A percentile compares a stretch with the other conserved stretches of the same genome.
phyloP scores from a whole-genome alignment of 2,888 invertebrate genomes.

The Opisthograptis luteolata region DNA sequence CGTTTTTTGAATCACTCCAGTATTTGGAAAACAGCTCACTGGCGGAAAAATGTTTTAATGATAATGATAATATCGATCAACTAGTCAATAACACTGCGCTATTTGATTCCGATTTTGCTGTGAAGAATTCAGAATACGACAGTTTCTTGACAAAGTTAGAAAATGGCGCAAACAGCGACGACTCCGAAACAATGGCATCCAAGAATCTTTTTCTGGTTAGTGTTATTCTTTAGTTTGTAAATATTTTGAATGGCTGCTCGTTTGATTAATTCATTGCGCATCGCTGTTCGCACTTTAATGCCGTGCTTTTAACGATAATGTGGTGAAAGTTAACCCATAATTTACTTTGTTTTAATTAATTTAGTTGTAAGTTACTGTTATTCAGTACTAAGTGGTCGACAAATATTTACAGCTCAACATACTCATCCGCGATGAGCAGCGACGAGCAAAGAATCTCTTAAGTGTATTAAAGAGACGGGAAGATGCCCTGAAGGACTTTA shows the following conservation, averaged over 20 bases:
- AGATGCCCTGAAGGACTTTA: conserved; percentile 77
- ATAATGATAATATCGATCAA: conserved; percentile 55
- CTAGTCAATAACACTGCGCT: conserved; percentile 49
- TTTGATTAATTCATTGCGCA: conserved; percentile 39
- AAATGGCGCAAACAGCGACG: conserved; percentile 62
- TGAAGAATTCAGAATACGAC: conserved; percentile 60
- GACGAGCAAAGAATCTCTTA: conserved; percentile 75
- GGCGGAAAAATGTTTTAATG: conserved; percentile 58
- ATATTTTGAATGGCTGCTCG: conserved; percentile 51
- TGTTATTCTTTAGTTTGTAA: conserved; percentile 70
- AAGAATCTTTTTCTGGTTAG: conserved; percentile 81
- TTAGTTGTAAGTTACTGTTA: background rate
- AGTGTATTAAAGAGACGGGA: conserved; percentile 78
- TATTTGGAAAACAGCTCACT: conserved; percentile 72
- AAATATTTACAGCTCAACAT: conserved; percentile 72
- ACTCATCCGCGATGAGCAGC: conserved; percentile 81
- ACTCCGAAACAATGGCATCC: conserved; percentile 76
- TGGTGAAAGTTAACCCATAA: conserved; percentile 27
- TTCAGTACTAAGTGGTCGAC: background rate
- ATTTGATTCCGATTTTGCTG: conserved; percentile 52
- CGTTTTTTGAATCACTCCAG: conserved; percentile 77
- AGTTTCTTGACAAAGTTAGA: conserved; percentile 67
- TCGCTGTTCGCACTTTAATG: conserved; percentile 17
- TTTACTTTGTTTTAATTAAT: conserved; percentile 1
- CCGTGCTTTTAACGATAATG: conserved; percentile 27